Conservation (phyloP, 2,888 invertebrate species). For the Neocrepidodera transversa region DNA sequence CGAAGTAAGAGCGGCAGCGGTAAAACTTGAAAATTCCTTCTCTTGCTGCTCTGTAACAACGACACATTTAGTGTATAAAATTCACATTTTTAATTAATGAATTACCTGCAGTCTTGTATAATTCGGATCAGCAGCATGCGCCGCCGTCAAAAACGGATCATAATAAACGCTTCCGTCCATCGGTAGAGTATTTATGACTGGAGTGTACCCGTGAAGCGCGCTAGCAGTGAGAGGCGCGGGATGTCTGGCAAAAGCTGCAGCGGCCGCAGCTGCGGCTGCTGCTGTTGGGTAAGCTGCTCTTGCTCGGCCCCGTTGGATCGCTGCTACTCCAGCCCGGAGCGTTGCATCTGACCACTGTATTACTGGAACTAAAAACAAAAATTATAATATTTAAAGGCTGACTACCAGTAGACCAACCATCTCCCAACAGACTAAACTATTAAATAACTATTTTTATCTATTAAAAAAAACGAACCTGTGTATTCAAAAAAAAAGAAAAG, state of each 20-base stretch:
- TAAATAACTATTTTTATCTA: no score
- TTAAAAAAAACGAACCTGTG: no score
- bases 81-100: no score
- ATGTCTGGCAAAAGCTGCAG: constrained; percentile 72
- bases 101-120: constrained; percentile 88
- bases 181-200: constrained; percentile 60
- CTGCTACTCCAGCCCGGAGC: constrained; percentile 78
- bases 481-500: no score
- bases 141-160: constrained; percentile 93
- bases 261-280: constrained; percentile 77
- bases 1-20: no score
- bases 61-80: no score
- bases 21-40: no score
- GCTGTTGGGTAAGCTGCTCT: constrained; percentile 71
- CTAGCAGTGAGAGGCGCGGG: constrained; percentile 71
- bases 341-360: constrained; percentile 80
- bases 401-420: no score
- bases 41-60: no score
- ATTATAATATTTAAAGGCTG: no score
- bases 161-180: constrained; percentile 85
- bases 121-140: constrained; percentile 85
- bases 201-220: constrained; percentile 88
- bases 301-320: constrained; percentile 81
- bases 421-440: no score
- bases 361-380: constrained; percentile 72